Percentiles rank a stretch among this genome's conserved stretches.
Evolutionary conservation across 2,888 invertebrate genomes (phyloP).

Genomic region (Cecidostiba fungosa): DNA sequence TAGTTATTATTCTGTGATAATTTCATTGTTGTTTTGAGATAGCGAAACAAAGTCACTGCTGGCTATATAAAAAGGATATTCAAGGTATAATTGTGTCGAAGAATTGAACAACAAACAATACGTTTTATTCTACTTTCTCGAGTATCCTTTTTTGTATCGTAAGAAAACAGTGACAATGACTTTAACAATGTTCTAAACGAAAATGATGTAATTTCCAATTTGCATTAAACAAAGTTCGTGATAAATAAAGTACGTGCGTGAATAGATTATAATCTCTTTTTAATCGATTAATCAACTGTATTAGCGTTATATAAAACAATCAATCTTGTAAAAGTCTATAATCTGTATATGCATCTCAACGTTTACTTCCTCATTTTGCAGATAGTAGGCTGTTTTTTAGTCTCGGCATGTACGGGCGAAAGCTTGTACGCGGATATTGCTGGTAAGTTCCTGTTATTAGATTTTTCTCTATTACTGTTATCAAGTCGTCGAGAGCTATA

Average conservation of each 20-base stretch:
- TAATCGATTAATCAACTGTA: conserved; percentile 18
- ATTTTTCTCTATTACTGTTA: conserved; percentile 8
- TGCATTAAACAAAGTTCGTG: too few species aligned
- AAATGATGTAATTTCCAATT: too few species aligned
- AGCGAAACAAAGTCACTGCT: too few species aligned
- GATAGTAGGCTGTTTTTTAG: conserved; percentile 59
- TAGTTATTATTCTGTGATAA: too few species aligned
- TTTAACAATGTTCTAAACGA: background rate
- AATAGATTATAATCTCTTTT: background rate
- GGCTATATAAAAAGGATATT: too few species aligned
- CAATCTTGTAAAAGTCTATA: background rate
- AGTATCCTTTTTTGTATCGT: background rate
- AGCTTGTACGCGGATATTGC: conserved; percentile 44
- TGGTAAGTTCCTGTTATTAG: conserved; percentile 64
- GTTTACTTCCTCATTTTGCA: conserved; percentile 59
- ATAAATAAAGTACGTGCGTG: background rate
- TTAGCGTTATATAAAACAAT: background rate
- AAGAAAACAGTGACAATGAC: background rate
- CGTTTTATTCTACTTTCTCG: too few species aligned
- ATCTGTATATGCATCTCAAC: conserved; percentile 3
- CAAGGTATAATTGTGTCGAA: too few species aligned
- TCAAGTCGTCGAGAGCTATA: background rate
- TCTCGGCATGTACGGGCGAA: conserved; percentile 59
- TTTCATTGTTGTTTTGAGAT: too few species aligned
- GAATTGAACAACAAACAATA: too few species aligned